Base-by-base conservation (phyloP, 2,113 vertebrate genomes). In the Neomonachus schauinslandi region DNA sequence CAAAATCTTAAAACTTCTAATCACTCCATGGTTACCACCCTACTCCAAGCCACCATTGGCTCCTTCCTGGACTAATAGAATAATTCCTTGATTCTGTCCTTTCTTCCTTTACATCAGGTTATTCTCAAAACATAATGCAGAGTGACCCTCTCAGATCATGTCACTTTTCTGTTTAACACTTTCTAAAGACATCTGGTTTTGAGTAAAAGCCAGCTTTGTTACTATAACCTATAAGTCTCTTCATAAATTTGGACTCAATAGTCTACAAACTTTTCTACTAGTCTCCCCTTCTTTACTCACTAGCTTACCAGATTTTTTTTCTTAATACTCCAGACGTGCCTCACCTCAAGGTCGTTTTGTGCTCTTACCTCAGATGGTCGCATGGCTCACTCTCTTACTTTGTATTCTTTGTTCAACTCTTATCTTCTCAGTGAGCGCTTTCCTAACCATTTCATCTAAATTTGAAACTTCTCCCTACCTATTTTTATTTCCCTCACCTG, bases 201-300 rank as follows among this genome's bases (percentile, higher is more conserved):
- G 15, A 67, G 21, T 51, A 76, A 85, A 90, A 89, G 57, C 7
- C 46, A 55, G 5, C 0, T 0, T 33, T 51, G 14, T 85, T 22
- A 16, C 49, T 15, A 14, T 19, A 28, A 46, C 21, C 71, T 61
- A 22, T 5, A 24, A 11, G 4, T 7, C 14, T 10, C 2, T 19
- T 10, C 1, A 0, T 21, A 6, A 18, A 42, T 4, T 57, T 63
- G 74, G 7, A 6, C 33, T 11, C 3, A 31, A 4, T 24, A 12
- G 31, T 57, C 18, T 76, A 6, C 16, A 36, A 2, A 7, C 1
- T 85, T 31, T 57, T 63, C 26, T 69, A 2, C 36, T 16, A 0
- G 2, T 36, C 24, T 46, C 49, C 15, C 1, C 46, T 6, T 42
- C 6, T 42, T 53, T 18, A 74, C 28, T 77, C 31, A 33, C 10